Conservation (phyloP, 2,113 vertebrate genomes). For the Dunckerocampus dactyliophorus region DNA sequence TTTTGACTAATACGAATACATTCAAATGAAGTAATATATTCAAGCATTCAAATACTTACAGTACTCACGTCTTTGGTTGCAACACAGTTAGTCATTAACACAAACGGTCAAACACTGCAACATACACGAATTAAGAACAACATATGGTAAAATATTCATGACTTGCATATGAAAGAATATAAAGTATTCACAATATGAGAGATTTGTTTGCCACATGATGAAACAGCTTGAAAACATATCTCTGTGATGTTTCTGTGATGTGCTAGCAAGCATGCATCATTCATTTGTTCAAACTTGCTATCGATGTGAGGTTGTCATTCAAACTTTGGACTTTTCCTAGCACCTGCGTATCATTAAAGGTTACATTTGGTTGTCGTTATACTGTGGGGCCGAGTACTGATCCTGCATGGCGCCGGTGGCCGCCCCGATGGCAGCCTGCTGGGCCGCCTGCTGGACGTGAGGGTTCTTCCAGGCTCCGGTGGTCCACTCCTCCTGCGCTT, state of each 20-base stretch:
- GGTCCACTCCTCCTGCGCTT: slow-evolving; percentile 95
- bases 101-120: neutral
- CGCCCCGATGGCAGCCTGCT: slow-evolving; percentile 84
- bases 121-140: slow-evolving; percentile 17
- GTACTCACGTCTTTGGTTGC: no score
- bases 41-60: no score
- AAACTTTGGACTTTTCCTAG: slow-evolving; percentile 26
- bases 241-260: neutral
- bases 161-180: slow-evolving; percentile 1
- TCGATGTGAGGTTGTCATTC: neutral
- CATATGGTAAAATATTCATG: neutral
- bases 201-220: slow-evolving; percentile 9
- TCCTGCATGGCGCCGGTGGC: slow-evolving; percentile 79
- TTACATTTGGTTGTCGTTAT: slow-evolving; percentile 61
- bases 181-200: slow-evolving; percentile 13
- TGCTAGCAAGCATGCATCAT: neutral
- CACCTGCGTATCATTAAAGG: slow-evolving; percentile 7
- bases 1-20: neutral
- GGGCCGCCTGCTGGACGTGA: slow-evolving; percentile 87
- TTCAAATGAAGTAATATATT: no score
- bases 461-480: slow-evolving; percentile 96
- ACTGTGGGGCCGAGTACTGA: slow-evolving; percentile 54
- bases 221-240: neutral
- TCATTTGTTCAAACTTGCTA: neutral
- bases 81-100: no score